phyloP scores from a whole-genome alignment of 2,113 vertebrate species.

The Nannobrachium achirus region DNA sequence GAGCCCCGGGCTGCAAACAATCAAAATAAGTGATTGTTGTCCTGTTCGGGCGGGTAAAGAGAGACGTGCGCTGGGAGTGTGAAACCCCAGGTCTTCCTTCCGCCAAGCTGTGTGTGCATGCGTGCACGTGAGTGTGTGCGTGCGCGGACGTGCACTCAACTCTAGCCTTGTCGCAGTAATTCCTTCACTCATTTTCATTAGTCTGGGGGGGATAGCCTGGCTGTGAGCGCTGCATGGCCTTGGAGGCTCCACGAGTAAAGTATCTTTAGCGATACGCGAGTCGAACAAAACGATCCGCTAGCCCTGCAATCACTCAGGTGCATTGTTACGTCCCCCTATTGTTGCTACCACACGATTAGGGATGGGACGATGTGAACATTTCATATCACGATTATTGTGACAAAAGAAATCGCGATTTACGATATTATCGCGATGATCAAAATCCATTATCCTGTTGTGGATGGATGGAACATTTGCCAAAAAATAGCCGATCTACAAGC shows the following conservation, averaged over 20 bases:
- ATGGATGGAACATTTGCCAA: too few relatives aligned
- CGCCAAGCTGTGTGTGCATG: background rate
- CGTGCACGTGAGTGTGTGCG: conserved; percentile 10
- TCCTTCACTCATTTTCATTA: conserved; percentile 28
- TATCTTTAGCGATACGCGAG: background rate
- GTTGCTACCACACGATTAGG: too few relatives aligned
- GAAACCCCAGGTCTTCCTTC: background rate
- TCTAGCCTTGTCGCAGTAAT: conserved; percentile 29
- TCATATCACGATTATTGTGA: too few relatives aligned
- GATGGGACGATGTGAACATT: too few relatives aligned
- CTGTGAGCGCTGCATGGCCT: conserved; percentile 1
- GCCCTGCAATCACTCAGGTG: background rate
- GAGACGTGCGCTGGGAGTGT: background rate
- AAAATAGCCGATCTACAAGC: too few relatives aligned
- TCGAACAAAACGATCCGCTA: background rate
- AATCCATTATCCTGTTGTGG: too few relatives aligned
- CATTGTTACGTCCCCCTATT: background rate
- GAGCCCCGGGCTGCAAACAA: conserved; percentile 37
- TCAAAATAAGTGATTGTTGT: conserved; percentile 59
- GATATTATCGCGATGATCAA: too few relatives aligned
- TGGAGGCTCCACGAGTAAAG: background rate
- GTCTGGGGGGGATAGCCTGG: conserved; percentile 6
- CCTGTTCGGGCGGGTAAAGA: conserved; percentile 13
- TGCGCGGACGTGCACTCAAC: background rate
- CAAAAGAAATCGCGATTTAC: too few relatives aligned